These are phyloP conservation scores for Meriones psammophilus DNA, from an alignment of 2,797 vertebrate species.

Conservation along the genomic window DNA sequence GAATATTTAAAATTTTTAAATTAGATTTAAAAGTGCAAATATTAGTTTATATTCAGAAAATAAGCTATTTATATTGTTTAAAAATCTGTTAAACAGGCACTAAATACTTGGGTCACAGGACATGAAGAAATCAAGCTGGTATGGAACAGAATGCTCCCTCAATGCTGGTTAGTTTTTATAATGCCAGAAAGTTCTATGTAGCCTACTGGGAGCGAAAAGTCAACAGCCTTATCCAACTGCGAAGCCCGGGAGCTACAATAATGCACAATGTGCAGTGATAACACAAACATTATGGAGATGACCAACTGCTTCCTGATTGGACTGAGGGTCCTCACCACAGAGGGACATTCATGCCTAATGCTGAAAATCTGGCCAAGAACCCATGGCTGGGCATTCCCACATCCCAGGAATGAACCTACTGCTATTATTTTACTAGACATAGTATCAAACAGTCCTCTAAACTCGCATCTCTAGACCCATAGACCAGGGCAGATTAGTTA, in stretches of 20 bases:
- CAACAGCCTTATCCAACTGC: not conserved
- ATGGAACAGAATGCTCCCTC: not conserved
- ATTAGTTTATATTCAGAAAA: not conserved
- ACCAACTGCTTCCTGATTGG: not conserved
- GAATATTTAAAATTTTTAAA: conserved; percentile 19
- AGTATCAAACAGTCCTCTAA: not conserved
- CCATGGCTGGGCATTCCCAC: too few species aligned
- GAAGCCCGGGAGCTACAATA: not conserved
- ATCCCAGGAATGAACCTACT: not conserved
- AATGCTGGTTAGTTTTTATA: not conserved
- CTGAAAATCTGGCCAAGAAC: not conserved
- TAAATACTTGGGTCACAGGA: not conserved
- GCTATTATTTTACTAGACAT: not conserved
- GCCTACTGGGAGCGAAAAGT: not conserved
- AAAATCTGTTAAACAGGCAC: not conserved
- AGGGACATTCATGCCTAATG: not conserved
- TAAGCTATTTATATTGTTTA: not conserved
- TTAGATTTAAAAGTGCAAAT: not conserved
- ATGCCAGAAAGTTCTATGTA: not conserved
- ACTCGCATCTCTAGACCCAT: not conserved
- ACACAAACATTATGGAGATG: not conserved
- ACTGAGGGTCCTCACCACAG: not conserved
- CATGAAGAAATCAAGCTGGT: not conserved
- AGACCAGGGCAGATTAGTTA: not conserved
- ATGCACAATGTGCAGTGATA: not conserved